phyloP scores from a whole-genome alignment of 2,797 vertebrate genomes.

The Lithobates sylvaticus region DNA sequence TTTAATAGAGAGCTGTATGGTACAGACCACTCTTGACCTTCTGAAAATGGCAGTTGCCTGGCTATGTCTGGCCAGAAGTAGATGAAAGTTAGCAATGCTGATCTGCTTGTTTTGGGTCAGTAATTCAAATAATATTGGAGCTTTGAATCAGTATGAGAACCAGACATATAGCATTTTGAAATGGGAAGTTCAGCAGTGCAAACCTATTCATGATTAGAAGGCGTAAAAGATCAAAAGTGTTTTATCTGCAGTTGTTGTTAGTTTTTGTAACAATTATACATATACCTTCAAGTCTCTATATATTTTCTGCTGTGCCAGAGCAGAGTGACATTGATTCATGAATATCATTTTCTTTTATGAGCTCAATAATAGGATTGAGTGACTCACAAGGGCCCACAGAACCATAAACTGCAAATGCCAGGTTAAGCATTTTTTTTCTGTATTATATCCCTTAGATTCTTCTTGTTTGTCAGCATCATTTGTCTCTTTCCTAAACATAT shows the following conservation, averaged over 20 bases:
- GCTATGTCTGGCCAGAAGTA: too few relatives aligned
- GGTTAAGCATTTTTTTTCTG: background rate
- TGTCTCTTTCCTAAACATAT: constrained; percentile 34
- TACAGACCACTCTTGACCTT: too few relatives aligned
- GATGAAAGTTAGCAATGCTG: too few relatives aligned
- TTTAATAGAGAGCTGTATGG: too few relatives aligned
- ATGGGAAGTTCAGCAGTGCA: too few relatives aligned
- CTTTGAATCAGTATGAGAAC: too few relatives aligned
- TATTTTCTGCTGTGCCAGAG: background rate
- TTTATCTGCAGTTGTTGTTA: background rate
- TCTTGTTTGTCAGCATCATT: constrained; percentile 16
- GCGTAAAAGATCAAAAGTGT: background rate
- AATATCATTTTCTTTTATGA: constrained; percentile 29
- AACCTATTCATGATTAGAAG: too few relatives aligned
- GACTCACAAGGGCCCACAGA: constrained; percentile 8
- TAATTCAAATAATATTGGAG: too few relatives aligned
- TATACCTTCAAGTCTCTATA: background rate
- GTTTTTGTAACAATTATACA: background rate
- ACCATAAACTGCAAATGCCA: constrained; percentile 21
- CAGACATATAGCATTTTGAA: too few relatives aligned
- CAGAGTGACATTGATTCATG: constrained; percentile 3
- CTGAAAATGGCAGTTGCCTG: too few relatives aligned
- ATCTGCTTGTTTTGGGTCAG: too few relatives aligned
- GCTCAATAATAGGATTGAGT: constrained; percentile 18
- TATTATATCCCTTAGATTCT: constrained; percentile 16